Base-by-base conservation (phyloP, 2,797 vertebrate genomes). In the Trichosurus vulpecula region DNA sequence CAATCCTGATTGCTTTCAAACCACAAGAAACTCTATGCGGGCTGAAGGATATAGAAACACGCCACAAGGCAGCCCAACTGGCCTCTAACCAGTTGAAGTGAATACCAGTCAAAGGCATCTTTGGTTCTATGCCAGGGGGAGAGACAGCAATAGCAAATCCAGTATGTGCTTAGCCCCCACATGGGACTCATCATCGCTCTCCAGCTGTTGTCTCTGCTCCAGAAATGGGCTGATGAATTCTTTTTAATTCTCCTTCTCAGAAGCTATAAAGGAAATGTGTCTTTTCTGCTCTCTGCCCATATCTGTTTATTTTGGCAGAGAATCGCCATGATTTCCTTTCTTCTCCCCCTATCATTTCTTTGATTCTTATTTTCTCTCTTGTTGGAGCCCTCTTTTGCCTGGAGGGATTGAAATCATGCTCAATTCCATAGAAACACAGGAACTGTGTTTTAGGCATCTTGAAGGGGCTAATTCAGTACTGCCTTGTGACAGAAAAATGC, bases 11-110 rank as follows among this genome's bases (percentile, higher is more conserved):
- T 96, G 87, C 90, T 54, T 91, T 95, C 95, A 96, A 97, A 97
- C 93, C 92, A 94, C 96, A 89, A 95, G 96, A 56, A 92, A 91
- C 95, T 98, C 89, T 94, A 89, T 91, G 93, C 94, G 96, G 96
- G 96, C 95, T 95, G 95, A 97, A 97, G 96, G 96, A 91, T 92
- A 97, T 31, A 96, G 96, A 97, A 97, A 95, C 81, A 94, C 29
- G 81, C 56, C 91, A 93, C 90, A 4, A 52, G 81, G 95, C 95
- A 96, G 98, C 96, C 53, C 97, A 97, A 56, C 96, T 97, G 97
- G 96, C 96, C 96, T 93, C 91, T 93, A 61, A 97, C 95, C 97
- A 97, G 96, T 92, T 96, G 94, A 97, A 92, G 91, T 96, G 94
- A 97, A 96, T 91, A 90, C 91, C 96, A 97, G 96, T 96, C 94